Base-by-base conservation (phyloP, 2,113 vertebrate species). In the Sclerurus mexicanus region DNA sequence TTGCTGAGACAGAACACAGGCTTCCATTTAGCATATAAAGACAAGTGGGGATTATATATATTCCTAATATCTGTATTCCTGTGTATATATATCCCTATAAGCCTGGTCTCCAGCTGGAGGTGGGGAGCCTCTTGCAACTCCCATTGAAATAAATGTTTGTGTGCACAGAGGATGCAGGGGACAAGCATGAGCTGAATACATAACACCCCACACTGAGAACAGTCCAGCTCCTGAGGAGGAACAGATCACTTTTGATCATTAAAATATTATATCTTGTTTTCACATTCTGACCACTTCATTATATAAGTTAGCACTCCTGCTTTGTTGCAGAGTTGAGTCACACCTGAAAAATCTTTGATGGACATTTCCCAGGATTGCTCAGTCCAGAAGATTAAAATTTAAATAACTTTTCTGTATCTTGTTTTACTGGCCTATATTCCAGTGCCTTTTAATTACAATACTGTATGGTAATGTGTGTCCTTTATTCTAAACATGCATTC, bases 1-100 rank as follows among this genome's bases (percentile, higher is more conserved):
- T 60, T 66, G 75, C 55, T 84, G 59, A 86, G 89, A 80, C 16
- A 67, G 72, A 96, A 39, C 68, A 73, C 39, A 75, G 89, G 56
- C 68, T 92, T 89, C 77, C 46, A 76, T 37, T 62, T 52, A 81
- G 40, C 58, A 53, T 33, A 60, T 4, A 89, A 78, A 86, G 64
- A 71, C 44, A 72, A 78, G 24, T 6, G 6, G 6, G 37, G n/a
- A 79, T 23, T 20, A 15, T 33, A 35, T 39, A 14, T 39, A 28
- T 74, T 44, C 46, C 59, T 64, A 27, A 46, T n/a, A 87, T 2
- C 20, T 40, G 12, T 25, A 24, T 66, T 73, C 44, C 31, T 55
- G 39, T 68, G 4, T 39, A 7, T n/a, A 19, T 8, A 21, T 46
- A 14, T 39, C 24, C 49, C 58, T 21, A 27, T 31, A 59, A 92